These are phyloP conservation scores for Selenia dentaria DNA, from an alignment of 2,888 invertebrate species.

Conservation along the genomic window DNA sequence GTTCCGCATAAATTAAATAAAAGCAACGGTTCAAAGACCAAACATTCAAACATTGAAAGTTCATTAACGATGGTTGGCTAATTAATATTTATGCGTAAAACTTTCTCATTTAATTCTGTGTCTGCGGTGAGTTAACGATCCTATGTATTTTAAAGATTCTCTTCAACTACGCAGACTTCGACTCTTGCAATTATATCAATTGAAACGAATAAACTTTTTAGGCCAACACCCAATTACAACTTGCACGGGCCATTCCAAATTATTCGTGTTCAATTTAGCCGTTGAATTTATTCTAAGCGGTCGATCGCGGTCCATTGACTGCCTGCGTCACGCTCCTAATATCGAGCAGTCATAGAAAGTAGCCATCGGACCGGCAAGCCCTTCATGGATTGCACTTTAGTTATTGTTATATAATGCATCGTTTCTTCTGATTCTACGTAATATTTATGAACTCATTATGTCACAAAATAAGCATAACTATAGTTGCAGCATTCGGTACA, in stretches of 20 bases:
- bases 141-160: too few species aligned
- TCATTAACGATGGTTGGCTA: slow-evolving; percentile 1
- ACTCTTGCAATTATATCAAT: neutral
- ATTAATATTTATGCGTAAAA: neutral
- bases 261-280: slow-evolving; percentile 6
- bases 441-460: too few species aligned
- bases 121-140: neutral
- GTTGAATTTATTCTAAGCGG: slow-evolving; percentile 14
- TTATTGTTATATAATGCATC: slow-evolving; percentile 2
- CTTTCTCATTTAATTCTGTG: slow-evolving; percentile 14
- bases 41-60: slow-evolving; percentile 15
- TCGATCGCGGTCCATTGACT: slow-evolving; percentile 20
- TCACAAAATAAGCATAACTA: too few species aligned
- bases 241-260: neutral
- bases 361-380: slow-evolving; percentile 19
- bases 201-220: slow-evolving; percentile 1
- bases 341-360: slow-evolving; percentile 20
- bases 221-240: neutral
- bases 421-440: too few species aligned
- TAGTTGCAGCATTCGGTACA: too few species aligned
- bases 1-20: slow-evolving; percentile 1
- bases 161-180: neutral
- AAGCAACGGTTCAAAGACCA: slow-evolving; percentile 12
- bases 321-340: slow-evolving; percentile 20
- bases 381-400: slow-evolving; percentile 8